A percentile compares a stretch with the other conserved stretches of the same genome.
Conservation (phyloP, 1,140 invertebrate genomes). For the Halictus rubicundus region DNA sequence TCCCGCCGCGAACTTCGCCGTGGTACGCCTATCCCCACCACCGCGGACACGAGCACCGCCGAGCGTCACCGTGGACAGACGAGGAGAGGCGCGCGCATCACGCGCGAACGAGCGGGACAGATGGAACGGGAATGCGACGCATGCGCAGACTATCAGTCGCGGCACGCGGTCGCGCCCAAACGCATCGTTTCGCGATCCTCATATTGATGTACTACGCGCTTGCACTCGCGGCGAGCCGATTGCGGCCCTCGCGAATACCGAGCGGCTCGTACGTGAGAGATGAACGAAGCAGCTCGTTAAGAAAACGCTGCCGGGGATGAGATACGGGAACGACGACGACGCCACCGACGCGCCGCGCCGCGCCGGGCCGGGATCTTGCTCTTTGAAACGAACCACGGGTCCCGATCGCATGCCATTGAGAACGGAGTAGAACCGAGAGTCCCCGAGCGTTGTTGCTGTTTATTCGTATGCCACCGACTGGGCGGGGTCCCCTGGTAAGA, state of each 20-base stretch:
- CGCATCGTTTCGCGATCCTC: conserved; percentile 60
- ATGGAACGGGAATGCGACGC: conserved; percentile 49
- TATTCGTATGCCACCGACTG: neutral
- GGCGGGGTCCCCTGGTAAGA: neutral
- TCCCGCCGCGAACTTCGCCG: conserved; percentile 18
- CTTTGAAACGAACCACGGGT: neutral
- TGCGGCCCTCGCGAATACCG: conserved; percentile 51
- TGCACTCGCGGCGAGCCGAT: conserved; percentile 59
- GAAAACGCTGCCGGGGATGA: conserved; percentile 16
- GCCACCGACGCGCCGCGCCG: no score
- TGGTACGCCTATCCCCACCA: conserved; percentile 28
- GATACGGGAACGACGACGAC: neutral
- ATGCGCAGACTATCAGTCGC: conserved; percentile 46
- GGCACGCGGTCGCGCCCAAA: conserved; percentile 71
- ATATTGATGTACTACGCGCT: conserved; percentile 68
- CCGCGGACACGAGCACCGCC: neutral
- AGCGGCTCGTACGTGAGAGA: conserved; percentile 34
- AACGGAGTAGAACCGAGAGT: neutral
- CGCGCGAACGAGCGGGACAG: neutral
- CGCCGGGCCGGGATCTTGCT: no score
- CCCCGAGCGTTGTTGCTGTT: neutral
- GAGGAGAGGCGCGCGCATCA: neutral
- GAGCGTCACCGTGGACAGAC: conserved; percentile 33
- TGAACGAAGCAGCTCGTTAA: conserved; percentile 40
- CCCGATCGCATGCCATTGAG: neutral